phyloP scores from a whole-genome alignment of 2,797 vertebrate species.

The Perodicticus potto region DNA sequence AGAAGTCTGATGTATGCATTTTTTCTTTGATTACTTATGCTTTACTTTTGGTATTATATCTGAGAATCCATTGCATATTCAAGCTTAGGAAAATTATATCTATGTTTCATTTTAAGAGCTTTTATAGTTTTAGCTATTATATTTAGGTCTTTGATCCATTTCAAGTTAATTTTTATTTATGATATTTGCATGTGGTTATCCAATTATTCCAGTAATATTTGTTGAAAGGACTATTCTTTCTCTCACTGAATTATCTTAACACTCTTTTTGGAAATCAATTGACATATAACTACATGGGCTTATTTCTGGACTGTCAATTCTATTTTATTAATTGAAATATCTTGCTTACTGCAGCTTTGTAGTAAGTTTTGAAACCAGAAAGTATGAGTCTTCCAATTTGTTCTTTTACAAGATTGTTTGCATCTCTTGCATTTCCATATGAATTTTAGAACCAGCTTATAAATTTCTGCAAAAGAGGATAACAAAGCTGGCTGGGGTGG shows the following conservation, averaged over 20 bases:
- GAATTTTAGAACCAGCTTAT: not conserved
- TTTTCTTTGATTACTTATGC: not conserved
- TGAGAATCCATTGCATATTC: not conserved
- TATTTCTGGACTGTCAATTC: not conserved
- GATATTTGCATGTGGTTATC: not conserved
- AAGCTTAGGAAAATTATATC: not conserved
- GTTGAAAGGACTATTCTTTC: not conserved
- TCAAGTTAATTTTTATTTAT: not conserved
- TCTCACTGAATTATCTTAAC: not conserved
- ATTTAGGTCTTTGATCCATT: not conserved
- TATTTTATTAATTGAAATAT: not conserved
- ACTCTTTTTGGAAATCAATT: not conserved
- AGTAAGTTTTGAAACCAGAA: not conserved
- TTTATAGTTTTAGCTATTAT: not conserved
- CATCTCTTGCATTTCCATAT: not conserved
- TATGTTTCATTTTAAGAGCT: not conserved
- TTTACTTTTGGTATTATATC: not conserved
- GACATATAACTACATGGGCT: not conserved
- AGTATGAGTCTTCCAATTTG: not conserved
- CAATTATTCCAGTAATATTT: not conserved
- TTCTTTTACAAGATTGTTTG: not conserved
- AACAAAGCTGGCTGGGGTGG: too few species aligned
- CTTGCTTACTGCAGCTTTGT: not conserved
- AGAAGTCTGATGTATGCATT: not conserved
- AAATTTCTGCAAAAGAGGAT: not conserved